Evolutionary conservation across 2,888 invertebrate genomes (phyloP), one percentile per base, ranked within the genome.

Genomic region (Sialis fuliginosa): DNA sequence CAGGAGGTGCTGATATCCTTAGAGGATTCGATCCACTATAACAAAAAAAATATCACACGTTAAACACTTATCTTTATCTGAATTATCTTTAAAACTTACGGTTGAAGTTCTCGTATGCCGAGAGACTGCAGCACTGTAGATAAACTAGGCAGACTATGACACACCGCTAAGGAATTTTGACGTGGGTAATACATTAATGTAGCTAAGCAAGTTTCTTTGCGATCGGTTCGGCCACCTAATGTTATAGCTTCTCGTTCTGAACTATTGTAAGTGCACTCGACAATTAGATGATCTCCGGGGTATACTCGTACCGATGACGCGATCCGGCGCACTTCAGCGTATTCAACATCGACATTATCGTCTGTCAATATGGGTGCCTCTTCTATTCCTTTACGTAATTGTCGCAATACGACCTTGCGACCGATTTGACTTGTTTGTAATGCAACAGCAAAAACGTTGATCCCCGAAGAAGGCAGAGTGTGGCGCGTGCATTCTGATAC

Each of bases 191-290:
- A 80, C 52, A 79, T 65, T 51, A 74, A 74, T 62, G 77, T 73
- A 54, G 77, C 76, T 53, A 78, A 66, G 59, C 80, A 81, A 57
- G 79, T 79, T 62, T 81, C 80, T 59, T 80, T 79, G 53, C 75
- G 68, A 59, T 75, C 77, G 49, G 77, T 75, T 52, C 76, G 62
- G 48, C 80, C 80, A 54, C 80, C 80, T 50, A 81, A 65, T 48
- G 80, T 80, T 62, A 80, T 79, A 54, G 75, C 72, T 55, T 72
- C 69, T 52, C 78, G 68, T 52, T 72, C 71, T 55, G 75, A 74
- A 62, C 79, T 79, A 59, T 79, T 77, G 64, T 81, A 81, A 55
- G 76, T 76, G 64, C 81, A 81, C 62, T 80, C 79, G 39, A 76
- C 75, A 56, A 80, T 73, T 61, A 81, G 68, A 62, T 79, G 77